Evolutionary conservation across 2,113 vertebrate genomes (phyloP), one percentile per base, ranked within the genome.

Genomic region (Tenrec ecaudatus): DNA sequence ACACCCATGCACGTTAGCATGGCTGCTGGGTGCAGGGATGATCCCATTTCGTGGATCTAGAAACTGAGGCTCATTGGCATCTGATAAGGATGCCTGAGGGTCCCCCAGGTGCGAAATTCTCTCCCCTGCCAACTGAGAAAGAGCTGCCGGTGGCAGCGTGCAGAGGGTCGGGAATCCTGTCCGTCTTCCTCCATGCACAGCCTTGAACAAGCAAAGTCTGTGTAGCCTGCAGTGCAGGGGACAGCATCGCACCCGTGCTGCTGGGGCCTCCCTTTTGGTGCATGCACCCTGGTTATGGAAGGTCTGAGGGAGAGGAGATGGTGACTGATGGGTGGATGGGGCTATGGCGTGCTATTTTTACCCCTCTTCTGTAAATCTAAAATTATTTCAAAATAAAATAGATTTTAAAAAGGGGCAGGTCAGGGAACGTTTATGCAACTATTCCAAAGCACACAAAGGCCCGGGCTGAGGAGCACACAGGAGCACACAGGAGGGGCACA

Each of bases 71-170:
- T 80, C 58, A 7, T 2, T 14, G 6, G 19, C 90, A 16, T 25
- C 15, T 29, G n/a, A 15, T 8, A 3, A 3, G 0, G 38, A 3
- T 12, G 25, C 4, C 53, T 1, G 31, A 0, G 14, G 15, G 16
- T n/a, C 68, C 68, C 12, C 9, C 9, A 10, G 40, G 47, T 53
- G 47, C 12, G 9, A 53, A 53, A 10, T 53, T 53, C 47, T 53
- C 47, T 12, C 9, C 47, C 47, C 47, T 53, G 47, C 47, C 4
- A 10, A 53, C 47, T 47, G 10, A 53, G 47, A 53, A 10, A 53
- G 47, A 53, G 47, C 47, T 53, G 47, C 40, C 40, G 40, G 40
- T 7, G 40, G 40, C 40, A 40, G 40, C 12, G 47, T 7, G 47
- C 11, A 1, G 9, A 53, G 47, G 12, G 40, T 7, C 11, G 47